phyloP scores from a whole-genome alignment of 2,113 vertebrate species.

The Potamarius usumacintae region DNA sequence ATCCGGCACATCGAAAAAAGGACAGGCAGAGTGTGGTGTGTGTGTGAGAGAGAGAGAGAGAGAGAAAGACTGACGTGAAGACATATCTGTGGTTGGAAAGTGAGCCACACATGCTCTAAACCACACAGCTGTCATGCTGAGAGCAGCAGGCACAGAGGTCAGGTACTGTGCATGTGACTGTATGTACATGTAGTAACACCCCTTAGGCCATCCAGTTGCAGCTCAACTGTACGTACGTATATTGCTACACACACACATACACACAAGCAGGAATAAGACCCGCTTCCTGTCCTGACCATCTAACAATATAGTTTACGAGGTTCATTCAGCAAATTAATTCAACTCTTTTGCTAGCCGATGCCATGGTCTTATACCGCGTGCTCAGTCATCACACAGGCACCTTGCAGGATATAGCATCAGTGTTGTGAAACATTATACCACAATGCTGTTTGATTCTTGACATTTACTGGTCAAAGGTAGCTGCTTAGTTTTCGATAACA shows the following conservation, averaged over 20 bases:
- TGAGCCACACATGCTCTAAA: conserved; percentile 54
- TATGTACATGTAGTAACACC: neutral
- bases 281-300: neutral
- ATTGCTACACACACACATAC: neutral
- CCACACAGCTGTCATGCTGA: conserved; percentile 54
- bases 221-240: neutral
- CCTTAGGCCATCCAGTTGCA: neutral
- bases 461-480: neutral
- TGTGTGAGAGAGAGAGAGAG: neutral
- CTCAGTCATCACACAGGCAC: neutral
- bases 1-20: neutral
- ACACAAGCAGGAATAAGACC: neutral
- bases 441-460: neutral
- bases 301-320: neutral
- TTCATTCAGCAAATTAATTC: neutral
- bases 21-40: neutral
- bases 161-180: neutral
- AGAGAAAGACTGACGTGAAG: neutral
- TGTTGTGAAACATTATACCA: neutral
- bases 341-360: neutral
- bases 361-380: neutral
- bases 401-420: neutral
- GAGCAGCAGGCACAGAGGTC: neutral
- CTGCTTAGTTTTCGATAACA: neutral
- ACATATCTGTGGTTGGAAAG: conserved; percentile 68